Evolutionary conservation across 2,113 vertebrate genomes (phyloP), one percentile per base, ranked within the genome.

Genomic region (Riparia riparia): DNA sequence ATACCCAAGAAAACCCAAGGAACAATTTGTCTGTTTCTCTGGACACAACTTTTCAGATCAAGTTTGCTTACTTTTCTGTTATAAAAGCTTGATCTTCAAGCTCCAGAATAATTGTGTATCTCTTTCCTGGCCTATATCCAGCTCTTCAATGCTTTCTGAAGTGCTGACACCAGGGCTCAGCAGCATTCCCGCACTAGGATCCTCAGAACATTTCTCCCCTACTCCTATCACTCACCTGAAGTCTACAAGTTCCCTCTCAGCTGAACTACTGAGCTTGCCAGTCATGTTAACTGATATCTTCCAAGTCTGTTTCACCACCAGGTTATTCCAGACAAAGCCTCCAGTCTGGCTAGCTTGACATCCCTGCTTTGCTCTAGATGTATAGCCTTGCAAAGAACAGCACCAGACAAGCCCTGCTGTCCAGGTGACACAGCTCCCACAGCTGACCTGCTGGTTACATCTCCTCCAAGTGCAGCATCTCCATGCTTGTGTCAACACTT

Each of bases 21-120:
- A 49, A 57, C 28, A 5, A 31, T 49, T 41, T 34, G 18, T 14
- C 42, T 13, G 6, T 76, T 74, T 34, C 44, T 26, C 34, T 31
- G 20, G 25, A 76, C 34, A 34, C 31, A 50, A 25, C 31, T 25
- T 22, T 34, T 49, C 31, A 34, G 25, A 66, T 42, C 42, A 57
- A 24, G 42, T 41, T 49, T 12, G 7, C 15, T 29, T 74, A 57
- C 4, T 31, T 34, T 57, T 20, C 16, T 42, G 8, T 31, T 76
- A 34, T 3, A 66, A 57, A 58, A 42, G 2, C 44, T 57, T 5
- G 12, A 13, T 34, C 15, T 57, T 49, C 60, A 42, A 26, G 10
- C 66, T 16, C 8, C 31, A 57, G 6, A 66, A 42, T 16, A 57
- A 74, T 7, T 0, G 0, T 26, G 51, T 20, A 31, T 20, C 53